These are phyloP conservation scores for Anoplopoma fimbria DNA, from an alignment of 2,113 vertebrate species.

Conservation along the genomic window DNA sequence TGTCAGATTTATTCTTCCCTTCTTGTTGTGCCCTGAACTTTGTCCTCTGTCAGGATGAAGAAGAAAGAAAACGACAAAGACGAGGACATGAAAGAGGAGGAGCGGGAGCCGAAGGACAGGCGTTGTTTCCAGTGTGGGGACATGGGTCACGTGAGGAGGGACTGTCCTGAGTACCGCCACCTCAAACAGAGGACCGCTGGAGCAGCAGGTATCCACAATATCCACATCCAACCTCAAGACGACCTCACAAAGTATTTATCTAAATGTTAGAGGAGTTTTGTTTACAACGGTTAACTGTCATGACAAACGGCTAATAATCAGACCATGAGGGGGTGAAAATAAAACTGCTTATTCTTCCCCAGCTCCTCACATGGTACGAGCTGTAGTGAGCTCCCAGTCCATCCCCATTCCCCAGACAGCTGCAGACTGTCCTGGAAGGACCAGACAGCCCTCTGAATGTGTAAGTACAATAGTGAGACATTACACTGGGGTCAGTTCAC, in stretches of 20 bases:
- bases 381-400: conserved; percentile 90
- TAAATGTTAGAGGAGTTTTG: background rate
- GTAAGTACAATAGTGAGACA: conserved; percentile 83
- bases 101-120: conserved; percentile 92
- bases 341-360: conserved; percentile 7
- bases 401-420: conserved; percentile 85
- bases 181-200: conserved; percentile 88
- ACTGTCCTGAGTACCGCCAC: conserved; percentile 95
- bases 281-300: too few species aligned
- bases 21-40: background rate
- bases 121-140: conserved; percentile 98
- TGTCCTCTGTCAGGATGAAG: conserved; percentile 87
- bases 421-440: conserved; percentile 87
- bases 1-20: background rate
- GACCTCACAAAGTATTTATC: background rate
- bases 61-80: conserved; percentile 97
- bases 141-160: conserved; percentile 93
- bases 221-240: background rate
- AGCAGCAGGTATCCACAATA: conserved; percentile 77
- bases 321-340: background rate
- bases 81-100: conserved; percentile 93
- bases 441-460: conserved; percentile 93
- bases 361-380: conserved; percentile 91
- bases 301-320: background rate
- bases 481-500: background rate